These are phyloP conservation scores for Caenorhabditis sp. DNA, from an alignment of 2,888 invertebrate genomes.

Conservation along the genomic window DNA sequence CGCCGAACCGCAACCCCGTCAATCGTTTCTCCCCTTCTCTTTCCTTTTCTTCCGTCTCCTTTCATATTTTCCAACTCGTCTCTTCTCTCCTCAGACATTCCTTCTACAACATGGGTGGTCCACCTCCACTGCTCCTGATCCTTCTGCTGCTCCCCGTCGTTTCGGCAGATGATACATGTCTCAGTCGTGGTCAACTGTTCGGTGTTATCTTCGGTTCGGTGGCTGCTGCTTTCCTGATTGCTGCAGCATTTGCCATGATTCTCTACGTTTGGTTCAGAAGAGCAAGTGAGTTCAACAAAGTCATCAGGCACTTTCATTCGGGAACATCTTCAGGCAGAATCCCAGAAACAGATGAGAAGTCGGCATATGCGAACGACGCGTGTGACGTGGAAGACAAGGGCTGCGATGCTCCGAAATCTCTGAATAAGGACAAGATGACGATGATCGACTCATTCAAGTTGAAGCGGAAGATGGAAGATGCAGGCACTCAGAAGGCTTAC, in stretches of 20 bases:
- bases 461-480: constrained; percentile 65
- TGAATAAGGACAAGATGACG: constrained; percentile 68
- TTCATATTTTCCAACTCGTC: neutral
- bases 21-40: constrained; percentile 26
- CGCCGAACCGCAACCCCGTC: constrained; percentile 54
- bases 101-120: constrained; percentile 39
- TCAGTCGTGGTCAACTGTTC: constrained; percentile 74
- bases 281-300: constrained; percentile 46
- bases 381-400: constrained; percentile 70
- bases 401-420: constrained; percentile 61
- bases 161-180: constrained; percentile 41
- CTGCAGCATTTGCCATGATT: constrained; percentile 69
- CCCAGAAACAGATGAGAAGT: constrained; percentile 62
- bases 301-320: no score
- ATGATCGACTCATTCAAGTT: constrained; percentile 77
- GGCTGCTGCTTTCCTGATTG: constrained; percentile 77
- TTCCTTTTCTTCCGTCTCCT: constrained; percentile 15
- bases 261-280: constrained; percentile 72
- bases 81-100: constrained; percentile 8
- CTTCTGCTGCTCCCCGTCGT: constrained; percentile 14
- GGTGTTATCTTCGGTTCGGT: constrained; percentile 80
- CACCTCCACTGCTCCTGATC: constrained; percentile 10
- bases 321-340: constrained; percentile 22
- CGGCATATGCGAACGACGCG: constrained; percentile 68
- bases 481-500: constrained; percentile 74